phyloP scores from a whole-genome alignment of 2,888 invertebrate genomes.

The Amaurobius ferox region DNA sequence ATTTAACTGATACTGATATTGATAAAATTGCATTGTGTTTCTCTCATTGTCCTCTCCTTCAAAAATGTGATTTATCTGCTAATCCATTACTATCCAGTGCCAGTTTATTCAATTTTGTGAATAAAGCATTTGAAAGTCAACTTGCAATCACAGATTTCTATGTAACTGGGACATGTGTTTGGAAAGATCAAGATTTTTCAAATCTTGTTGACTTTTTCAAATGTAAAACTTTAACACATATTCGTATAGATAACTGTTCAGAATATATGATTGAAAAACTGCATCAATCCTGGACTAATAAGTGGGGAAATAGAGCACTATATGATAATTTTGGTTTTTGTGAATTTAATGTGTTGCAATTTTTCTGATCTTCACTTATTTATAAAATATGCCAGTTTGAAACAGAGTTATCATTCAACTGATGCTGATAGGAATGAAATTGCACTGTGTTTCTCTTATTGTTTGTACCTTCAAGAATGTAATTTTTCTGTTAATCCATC shows the following conservation, averaged over 20 bases:
- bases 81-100: slow-evolving; percentile 26
- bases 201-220: slow-evolving; percentile 10
- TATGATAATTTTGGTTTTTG: slow-evolving; percentile 26
- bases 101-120: slow-evolving; percentile 22
- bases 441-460: too few species aligned
- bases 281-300: slow-evolving; percentile 26
- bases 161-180: slow-evolving; percentile 28
- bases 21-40: neutral
- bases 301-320: slow-evolving; percentile 27
- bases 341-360: slow-evolving; percentile 50
- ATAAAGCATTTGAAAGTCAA: neutral
- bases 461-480: too few species aligned
- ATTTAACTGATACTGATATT: slow-evolving; percentile 48
- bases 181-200: slow-evolving; percentile 4
- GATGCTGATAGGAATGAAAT: too few species aligned
- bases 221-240: neutral
- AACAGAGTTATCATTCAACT: too few species aligned
- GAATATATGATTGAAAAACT: slow-evolving; percentile 15
- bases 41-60: slow-evolving; percentile 6
- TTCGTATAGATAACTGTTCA: slow-evolving; percentile 38
- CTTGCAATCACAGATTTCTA: neutral
- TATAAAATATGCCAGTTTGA: too few species aligned
- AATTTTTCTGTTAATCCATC: too few species aligned
- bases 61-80: slow-evolving; percentile 27
- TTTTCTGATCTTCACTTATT: too few species aligned